Conservation (phyloP, 2,113 vertebrate species). For the Xenopus laevis region DNA sequence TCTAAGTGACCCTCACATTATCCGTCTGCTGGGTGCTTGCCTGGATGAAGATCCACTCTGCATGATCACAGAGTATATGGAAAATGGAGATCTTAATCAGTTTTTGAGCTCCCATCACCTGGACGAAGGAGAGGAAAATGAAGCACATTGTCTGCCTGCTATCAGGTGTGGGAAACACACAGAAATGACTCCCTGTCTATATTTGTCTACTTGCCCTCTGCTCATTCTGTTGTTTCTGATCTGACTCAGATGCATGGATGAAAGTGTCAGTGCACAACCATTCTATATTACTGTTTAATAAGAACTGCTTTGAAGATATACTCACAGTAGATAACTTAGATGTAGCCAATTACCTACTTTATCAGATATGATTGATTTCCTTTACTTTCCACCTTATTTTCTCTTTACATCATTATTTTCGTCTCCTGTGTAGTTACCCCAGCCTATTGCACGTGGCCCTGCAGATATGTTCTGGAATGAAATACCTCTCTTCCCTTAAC, state of each 20-base stretch:
- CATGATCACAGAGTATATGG: conserved; percentile 95
- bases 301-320: too few relatives aligned
- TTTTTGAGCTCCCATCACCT: conserved; percentile 73
- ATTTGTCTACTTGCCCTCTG: neutral
- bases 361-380: too few relatives aligned
- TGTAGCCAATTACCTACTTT: too few relatives aligned
- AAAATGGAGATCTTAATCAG: conserved; percentile 88
- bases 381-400: too few relatives aligned
- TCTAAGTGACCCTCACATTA: conserved; percentile 88
- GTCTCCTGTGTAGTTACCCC: conserved; percentile 66
- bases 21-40: conserved; percentile 86
- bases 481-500: conserved; percentile 85
- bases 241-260: too few relatives aligned
- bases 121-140: conserved; percentile 69
- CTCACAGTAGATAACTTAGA: too few relatives aligned
- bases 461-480: conserved; percentile 90
- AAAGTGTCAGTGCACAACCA: too few relatives aligned
- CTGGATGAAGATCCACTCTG: conserved; percentile 84
- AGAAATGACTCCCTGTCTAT: too few relatives aligned
- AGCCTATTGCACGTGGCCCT: conserved; percentile 82
- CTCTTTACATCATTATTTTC: too few relatives aligned
- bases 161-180: conserved; percentile 68
- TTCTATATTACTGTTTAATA: too few relatives aligned
- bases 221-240: too few relatives aligned
- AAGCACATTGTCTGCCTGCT: conserved; percentile 62